Conservation (phyloP, 2,888 invertebrate genomes). For the Drepanosiphum platanoidis region DNA sequence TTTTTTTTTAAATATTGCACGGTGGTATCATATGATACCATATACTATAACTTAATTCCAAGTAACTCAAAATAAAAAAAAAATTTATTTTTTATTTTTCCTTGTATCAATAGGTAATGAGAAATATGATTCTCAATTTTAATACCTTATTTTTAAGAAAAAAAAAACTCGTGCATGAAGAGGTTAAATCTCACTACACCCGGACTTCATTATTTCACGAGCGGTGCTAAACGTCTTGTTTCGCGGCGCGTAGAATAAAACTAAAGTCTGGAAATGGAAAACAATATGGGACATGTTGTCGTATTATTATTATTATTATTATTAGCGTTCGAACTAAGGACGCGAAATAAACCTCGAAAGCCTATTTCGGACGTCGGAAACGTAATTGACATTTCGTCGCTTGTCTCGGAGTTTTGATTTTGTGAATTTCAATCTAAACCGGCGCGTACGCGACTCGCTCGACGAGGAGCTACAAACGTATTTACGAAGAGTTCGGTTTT, state of each 20-base stretch:
- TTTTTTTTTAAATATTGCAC: background rate
- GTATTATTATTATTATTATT: no score
- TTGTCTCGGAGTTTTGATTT: no score
- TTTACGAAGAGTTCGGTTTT: no score
- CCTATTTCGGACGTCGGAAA: no score
- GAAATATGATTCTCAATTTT: background rate
- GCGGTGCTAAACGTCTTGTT: background rate
- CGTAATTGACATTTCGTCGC: no score
- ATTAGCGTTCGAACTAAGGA: no score
- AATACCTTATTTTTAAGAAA: background rate
- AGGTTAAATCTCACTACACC: slow-evolving; percentile 26
- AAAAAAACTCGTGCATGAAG: background rate
- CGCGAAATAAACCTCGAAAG: no score
- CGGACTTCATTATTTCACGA: slow-evolving; percentile 30
- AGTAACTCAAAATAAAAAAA: background rate
- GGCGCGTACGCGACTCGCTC: no score
- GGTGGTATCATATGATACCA: background rate
- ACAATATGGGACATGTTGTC: no score
- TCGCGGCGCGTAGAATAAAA: background rate
- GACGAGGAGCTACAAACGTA: no score
- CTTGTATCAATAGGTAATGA: background rate
- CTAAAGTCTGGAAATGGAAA: no score
- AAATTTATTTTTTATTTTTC: background rate
- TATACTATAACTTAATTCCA: background rate
- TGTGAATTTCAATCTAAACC: no score